Percentiles rank a stretch among this genome's conserved stretches.
Conservation (phyloP, 2,888 invertebrate genomes). For the Nematopogon swammerdamellus region DNA sequence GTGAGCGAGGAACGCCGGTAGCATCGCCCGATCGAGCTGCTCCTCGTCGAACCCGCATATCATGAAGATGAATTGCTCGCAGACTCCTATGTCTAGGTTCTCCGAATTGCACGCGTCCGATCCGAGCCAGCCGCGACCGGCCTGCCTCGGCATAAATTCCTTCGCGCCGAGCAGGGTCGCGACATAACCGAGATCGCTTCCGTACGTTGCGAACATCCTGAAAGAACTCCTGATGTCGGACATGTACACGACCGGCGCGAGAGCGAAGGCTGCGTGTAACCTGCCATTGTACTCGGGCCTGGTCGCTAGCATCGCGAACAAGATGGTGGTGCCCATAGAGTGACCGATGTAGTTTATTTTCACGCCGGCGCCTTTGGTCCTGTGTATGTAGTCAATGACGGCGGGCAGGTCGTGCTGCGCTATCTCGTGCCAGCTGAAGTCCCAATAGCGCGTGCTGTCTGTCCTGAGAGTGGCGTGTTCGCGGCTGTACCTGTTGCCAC, state of each 20-base stretch:
- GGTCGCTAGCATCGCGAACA: constrained; percentile 66
- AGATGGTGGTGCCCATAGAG: constrained; percentile 84
- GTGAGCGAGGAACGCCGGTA: constrained; percentile 68
- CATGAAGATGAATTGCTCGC: constrained; percentile 68
- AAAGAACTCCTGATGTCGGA: constrained; percentile 64
- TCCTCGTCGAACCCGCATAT: constrained; percentile 67
- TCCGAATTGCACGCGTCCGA: constrained; percentile 54
- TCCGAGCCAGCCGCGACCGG: constrained; percentile 52
- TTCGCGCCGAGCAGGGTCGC: constrained; percentile 62
- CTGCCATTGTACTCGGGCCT: constrained; percentile 65
- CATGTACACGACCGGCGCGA: constrained; percentile 68
- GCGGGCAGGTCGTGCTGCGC: constrained; percentile 85
- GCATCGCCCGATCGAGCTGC: constrained; percentile 64
- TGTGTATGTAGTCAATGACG: constrained; percentile 63
- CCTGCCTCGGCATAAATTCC: constrained; percentile 68
- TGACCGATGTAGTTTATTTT: constrained; percentile 76
- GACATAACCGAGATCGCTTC: constrained; percentile 57
- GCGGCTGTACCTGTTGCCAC: constrained; percentile 75
- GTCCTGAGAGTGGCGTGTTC: constrained; percentile 56
- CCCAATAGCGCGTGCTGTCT: constrained; percentile 65
- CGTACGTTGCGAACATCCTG: constrained; percentile 62
- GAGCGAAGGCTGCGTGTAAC: constrained; percentile 60
- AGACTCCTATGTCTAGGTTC: constrained; percentile 53
- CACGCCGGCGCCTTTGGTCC: constrained; percentile 24
- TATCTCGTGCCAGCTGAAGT: constrained; percentile 84